A percentile compares a stretch with the other conserved stretches of the same genome.
Evolutionary conservation across 2,797 vertebrate species (phyloP).

Genomic region (Pterois miles): DNA sequence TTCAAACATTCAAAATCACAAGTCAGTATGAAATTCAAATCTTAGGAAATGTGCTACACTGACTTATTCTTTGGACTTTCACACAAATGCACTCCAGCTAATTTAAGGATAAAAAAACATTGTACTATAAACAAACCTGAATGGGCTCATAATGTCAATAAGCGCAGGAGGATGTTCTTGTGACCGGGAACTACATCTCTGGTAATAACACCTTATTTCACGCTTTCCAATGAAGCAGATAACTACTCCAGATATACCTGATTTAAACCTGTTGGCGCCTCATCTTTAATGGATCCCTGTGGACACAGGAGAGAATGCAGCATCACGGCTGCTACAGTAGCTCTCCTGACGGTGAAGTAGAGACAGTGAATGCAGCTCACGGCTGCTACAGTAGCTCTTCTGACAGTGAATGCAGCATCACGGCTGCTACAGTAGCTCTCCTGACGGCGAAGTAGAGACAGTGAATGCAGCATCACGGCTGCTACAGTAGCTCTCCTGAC

Average conservation of each 20-base stretch:
- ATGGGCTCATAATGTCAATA: not conserved
- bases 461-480: no score
- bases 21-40: not conserved
- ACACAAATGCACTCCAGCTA: not conserved
- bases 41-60: not conserved
- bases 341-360: no score
- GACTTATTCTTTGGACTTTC: not conserved
- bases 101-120: not conserved
- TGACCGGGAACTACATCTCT: not conserved
- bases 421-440: no score
- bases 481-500: no score
- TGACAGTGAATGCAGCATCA: no score
- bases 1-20: not conserved
- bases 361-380: no score
- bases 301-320: no score
- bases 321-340: no score
- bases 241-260: not conserved
- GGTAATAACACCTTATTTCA: not conserved
- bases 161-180: not conserved
- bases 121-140: not conserved
- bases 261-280: not conserved
- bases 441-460: no score
- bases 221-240: not conserved
- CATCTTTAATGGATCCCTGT: not conserved
- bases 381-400: no score